phyloP scores from a whole-genome alignment of 2,113 vertebrate species.

The Hoplias malabaricus region DNA sequence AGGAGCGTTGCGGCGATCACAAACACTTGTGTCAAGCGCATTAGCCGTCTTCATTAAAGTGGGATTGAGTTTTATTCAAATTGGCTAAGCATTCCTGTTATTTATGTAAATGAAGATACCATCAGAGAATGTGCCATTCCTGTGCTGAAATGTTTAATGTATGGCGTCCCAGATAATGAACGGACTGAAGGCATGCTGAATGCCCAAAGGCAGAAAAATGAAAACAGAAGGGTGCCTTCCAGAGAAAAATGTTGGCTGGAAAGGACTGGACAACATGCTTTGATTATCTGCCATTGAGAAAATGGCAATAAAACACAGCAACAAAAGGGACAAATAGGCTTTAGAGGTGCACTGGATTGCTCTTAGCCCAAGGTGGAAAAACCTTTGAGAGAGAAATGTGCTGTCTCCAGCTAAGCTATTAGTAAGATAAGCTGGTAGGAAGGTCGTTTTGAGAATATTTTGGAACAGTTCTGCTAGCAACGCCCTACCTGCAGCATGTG shows the following conservation, averaged over 20 bases:
- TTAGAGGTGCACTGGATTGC: background rate
- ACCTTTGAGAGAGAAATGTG: background rate
- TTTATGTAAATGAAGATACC: constrained; percentile 48
- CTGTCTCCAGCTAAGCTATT: background rate
- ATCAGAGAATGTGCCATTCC: constrained; percentile 35
- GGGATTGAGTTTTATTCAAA: constrained; percentile 36
- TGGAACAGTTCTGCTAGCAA: constrained; percentile 20
- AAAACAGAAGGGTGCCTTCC: constrained; percentile 32
- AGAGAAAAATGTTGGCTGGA: constrained; percentile 25
- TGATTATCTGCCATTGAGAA: constrained; percentile 32
- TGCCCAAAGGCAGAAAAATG: constrained; percentile 9
- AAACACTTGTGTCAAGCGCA: constrained; percentile 6
- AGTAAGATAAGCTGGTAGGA: constrained; percentile 18
- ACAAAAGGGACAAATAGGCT: background rate
- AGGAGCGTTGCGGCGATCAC: background rate
- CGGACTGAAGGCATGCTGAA: background rate
- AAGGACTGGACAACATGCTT: constrained; percentile 29
- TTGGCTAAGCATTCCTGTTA: constrained; percentile 36
- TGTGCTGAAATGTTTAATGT: constrained; percentile 43
- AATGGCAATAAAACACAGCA: constrained; percentile 14
- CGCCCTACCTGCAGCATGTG: background rate
- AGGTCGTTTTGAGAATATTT: constrained; percentile 6
- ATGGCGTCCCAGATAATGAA: constrained; percentile 40
- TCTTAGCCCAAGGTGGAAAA: background rate
- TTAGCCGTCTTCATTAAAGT: constrained; percentile 24